phyloP scores from a whole-genome alignment of 2,888 invertebrate genomes.

The Mythimna impura region DNA sequence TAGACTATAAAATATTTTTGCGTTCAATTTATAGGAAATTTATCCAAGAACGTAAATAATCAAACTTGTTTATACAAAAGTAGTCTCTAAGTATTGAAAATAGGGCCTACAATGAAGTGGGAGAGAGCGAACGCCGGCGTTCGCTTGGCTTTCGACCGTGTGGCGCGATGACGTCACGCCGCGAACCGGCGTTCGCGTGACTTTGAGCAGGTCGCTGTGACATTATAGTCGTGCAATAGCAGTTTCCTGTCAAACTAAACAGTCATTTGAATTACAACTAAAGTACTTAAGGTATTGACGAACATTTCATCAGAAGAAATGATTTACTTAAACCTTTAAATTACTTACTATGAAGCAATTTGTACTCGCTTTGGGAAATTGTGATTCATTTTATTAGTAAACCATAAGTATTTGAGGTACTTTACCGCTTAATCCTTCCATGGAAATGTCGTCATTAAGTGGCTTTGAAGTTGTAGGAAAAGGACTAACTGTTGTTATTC shows the following conservation, averaged over 20 bases:
- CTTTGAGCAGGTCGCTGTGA: too few relatives aligned
- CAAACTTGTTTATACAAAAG: too few relatives aligned
- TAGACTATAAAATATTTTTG: too few relatives aligned
- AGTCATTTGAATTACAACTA: neutral
- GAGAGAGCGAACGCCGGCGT: too few relatives aligned
- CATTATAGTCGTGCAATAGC: neutral
- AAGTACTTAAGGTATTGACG: neutral
- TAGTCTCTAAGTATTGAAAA: too few relatives aligned
- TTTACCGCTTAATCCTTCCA: neutral
- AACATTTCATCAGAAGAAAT: neutral
- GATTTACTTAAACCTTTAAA: neutral
- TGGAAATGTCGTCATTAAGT: neutral
- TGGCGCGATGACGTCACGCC: too few relatives aligned
- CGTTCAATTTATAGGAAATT: too few relatives aligned
- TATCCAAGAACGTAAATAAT: too few relatives aligned
- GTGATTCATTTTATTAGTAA: neutral
- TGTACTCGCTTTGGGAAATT: constrained; percentile 6
- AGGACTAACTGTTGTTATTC: neutral
- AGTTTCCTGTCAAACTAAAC: neutral
- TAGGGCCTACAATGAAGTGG: too few relatives aligned
- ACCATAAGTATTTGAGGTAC: neutral
- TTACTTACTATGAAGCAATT: constrained; percentile 9
- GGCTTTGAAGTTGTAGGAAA: neutral
- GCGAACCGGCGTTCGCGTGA: too few relatives aligned
- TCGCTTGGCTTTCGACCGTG: too few relatives aligned